phyloP scores from a whole-genome alignment of 2,888 invertebrate genomes.

The Thysanoteuthis rhombus region DNA sequence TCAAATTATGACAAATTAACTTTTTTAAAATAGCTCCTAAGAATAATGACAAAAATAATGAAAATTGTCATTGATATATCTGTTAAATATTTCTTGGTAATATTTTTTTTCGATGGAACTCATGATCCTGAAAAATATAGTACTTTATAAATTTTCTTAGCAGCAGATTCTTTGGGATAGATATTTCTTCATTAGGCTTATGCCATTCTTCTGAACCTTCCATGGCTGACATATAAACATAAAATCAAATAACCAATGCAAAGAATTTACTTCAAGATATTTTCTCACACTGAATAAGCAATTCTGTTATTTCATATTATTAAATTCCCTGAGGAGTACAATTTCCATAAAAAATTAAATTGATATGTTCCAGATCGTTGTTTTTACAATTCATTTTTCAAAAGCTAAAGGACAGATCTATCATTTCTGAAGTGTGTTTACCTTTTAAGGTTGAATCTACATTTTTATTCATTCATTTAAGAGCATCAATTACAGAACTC shows the following conservation, averaged over 20 bases:
- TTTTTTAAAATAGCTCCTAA: background rate
- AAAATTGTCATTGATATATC: background rate
- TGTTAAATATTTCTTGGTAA: background rate
- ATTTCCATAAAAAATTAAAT: too few relatives aligned
- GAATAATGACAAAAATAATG: too few relatives aligned
- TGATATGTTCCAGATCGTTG: too few relatives aligned
- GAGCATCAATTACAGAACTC: too few relatives aligned
- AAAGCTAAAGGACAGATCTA: too few relatives aligned
- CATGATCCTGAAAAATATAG: background rate
- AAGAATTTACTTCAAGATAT: background rate
- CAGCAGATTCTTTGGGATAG: too few relatives aligned
- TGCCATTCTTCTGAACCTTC: background rate
- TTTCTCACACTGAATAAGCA: background rate
- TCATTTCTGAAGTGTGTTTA: too few relatives aligned
- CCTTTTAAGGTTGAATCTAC: too few relatives aligned
- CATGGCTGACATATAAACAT: background rate
- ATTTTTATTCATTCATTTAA: too few relatives aligned
- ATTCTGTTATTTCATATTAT: too few relatives aligned
- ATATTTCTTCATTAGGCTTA: background rate
- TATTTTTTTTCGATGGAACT: background rate
- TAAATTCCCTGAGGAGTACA: too few relatives aligned
- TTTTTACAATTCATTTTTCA: too few relatives aligned
- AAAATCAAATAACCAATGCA: background rate
- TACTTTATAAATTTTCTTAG: background rate
- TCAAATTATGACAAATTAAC: background rate